Conservation (phyloP, 2,113 vertebrate species). For the Odobenus rosmarus region DNA sequence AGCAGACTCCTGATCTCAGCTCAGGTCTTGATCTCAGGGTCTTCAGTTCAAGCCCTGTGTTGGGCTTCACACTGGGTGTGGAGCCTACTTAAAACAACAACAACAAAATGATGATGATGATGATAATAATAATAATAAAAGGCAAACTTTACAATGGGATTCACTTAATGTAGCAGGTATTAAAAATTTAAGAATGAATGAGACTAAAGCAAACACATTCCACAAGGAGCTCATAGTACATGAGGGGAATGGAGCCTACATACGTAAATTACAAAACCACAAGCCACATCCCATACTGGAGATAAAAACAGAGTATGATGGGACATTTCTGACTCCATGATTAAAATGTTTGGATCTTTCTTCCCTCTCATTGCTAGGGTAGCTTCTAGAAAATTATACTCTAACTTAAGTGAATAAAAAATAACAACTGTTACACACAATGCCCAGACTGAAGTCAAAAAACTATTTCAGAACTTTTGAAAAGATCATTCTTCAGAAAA, state of each 20-base stretch:
- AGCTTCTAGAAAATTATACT: constrained; percentile 43
- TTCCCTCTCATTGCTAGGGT: constrained; percentile 36
- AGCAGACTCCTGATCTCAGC: not conserved
- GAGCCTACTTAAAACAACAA: not conserved
- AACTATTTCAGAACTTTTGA: not conserved
- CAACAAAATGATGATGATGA: not conserved
- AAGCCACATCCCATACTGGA: not conserved
- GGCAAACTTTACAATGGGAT: not conserved
- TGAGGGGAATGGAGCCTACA: not conserved
- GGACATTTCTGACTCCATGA: constrained; percentile 6
- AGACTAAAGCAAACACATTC: not conserved
- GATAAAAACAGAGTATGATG: not conserved
- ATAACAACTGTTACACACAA: constrained; percentile 2
- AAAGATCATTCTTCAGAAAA: not conserved
- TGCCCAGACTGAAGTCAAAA: constrained; percentile 21
- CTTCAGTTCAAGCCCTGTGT: not conserved
- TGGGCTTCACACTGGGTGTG: not conserved
- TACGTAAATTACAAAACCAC: not conserved
- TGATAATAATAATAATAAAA: not conserved
- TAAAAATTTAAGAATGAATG: not conserved
- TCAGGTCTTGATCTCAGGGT: not conserved
- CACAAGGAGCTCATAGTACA: not conserved
- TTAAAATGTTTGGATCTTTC: constrained; percentile 8
- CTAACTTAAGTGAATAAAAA: constrained; percentile 6
- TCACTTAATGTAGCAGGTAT: not conserved